A percentile compares a stretch with the other conserved stretches of the same genome.
phyloP scores from a whole-genome alignment of 2,113 vertebrate genomes.

The Condylura cristata region DNA sequence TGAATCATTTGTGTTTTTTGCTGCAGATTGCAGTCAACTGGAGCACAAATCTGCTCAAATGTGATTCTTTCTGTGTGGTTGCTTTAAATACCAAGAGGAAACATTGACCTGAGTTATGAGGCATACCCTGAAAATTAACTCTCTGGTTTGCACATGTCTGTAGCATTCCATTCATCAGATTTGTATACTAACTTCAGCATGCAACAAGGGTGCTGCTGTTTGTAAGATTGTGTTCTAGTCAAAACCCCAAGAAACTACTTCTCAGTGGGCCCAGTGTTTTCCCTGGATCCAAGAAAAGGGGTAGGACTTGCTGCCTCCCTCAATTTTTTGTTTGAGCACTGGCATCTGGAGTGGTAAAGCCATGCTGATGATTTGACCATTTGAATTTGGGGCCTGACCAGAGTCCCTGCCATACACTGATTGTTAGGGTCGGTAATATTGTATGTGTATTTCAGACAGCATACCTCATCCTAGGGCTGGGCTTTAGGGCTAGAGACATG shows the following conservation, averaged over 20 bases:
- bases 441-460: background rate
- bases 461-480: background rate
- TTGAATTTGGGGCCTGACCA: slow-evolving; percentile 1
- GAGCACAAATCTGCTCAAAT: slow-evolving; percentile 51
- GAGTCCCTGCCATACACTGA: background rate
- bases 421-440: background rate
- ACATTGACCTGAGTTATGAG: slow-evolving; percentile 62
- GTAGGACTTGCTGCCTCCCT: too few species aligned
- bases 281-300: too few species aligned
- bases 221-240: background rate
- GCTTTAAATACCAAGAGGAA: slow-evolving; percentile 66
- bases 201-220: background rate
- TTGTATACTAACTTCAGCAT: background rate
- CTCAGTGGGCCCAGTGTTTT: background rate
- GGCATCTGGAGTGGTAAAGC: background rate
- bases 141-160: slow-evolving; percentile 37
- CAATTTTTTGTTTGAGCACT: background rate
- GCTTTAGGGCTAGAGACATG: background rate
- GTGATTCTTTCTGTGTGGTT: slow-evolving; percentile 50
- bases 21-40: slow-evolving; percentile 63
- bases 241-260: background rate
- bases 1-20: slow-evolving; percentile 70
- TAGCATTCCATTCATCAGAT: background rate
- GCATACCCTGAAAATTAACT: slow-evolving; percentile 54
- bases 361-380: background rate